Evolutionary conservation across 2,888 invertebrate genomes (phyloP).

Genomic region (Druceiella hillmani): DNA sequence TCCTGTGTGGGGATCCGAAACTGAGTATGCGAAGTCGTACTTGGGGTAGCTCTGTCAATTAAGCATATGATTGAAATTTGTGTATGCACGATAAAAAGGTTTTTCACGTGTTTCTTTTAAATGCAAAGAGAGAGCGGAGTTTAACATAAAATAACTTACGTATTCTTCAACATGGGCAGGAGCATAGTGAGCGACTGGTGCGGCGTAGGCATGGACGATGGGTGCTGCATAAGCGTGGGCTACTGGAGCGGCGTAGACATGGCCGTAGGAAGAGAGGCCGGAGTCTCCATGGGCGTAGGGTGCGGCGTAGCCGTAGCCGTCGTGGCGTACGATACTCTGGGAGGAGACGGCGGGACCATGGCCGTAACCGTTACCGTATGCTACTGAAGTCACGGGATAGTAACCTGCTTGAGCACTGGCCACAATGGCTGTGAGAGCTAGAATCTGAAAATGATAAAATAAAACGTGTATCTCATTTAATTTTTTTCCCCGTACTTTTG

Average conservation of each 20-base stretch:
- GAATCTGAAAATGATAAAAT: too few relatives aligned
- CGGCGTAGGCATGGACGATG: constrained; percentile 26
- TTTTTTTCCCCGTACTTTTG: too few relatives aligned
- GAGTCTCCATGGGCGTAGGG: constrained; percentile 36
- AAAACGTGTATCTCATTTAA: too few relatives aligned
- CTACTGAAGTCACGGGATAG: constrained; percentile 34
- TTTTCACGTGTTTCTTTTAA: too few relatives aligned
- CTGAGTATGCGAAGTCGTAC: constrained; percentile 57
- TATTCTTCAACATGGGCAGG: constrained; percentile 33
- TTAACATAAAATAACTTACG: constrained; percentile 32
- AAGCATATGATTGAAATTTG: constrained; percentile 6
- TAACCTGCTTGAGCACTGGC: constrained; percentile 53
- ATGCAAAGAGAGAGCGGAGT: too few relatives aligned
- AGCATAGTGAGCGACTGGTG: constrained; percentile 22
- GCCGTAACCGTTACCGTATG: too few relatives aligned
- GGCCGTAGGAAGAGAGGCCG: constrained; percentile 30
- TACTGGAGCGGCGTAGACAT: constrained; percentile 22
- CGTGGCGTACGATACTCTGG: constrained; percentile 47
- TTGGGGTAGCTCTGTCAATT: constrained; percentile 56
- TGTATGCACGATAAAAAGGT: constrained; percentile 1
- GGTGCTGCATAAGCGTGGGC: constrained; percentile 30
- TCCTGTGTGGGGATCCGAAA: constrained; percentile 56
- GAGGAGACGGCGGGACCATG: constrained; percentile 48
- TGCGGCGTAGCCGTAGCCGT: constrained; percentile 39
- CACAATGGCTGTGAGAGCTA: constrained; percentile 46